phyloP scores from a whole-genome alignment of 1,140 invertebrate genomes.

The Trichomalopsis sarcophagae region DNA sequence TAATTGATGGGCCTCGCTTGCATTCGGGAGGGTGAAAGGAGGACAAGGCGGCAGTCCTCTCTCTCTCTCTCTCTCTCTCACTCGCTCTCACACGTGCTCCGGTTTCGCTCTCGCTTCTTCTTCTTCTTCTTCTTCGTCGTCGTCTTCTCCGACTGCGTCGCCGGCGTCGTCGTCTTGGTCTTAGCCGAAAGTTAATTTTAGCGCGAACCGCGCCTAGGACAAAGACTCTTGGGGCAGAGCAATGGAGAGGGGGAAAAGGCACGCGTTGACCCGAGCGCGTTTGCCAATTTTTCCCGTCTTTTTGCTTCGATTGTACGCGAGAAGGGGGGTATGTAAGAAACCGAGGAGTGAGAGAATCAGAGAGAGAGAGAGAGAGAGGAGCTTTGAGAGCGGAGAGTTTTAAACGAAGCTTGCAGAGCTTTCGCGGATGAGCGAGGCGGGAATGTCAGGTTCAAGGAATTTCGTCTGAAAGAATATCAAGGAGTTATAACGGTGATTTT shows the following conservation, averaged over 20 bases:
- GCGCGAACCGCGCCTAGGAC: constrained; percentile 66
- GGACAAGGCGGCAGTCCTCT: constrained; percentile 67
- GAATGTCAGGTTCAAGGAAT: constrained; percentile 3
- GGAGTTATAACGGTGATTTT: not conserved
- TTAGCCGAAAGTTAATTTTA: constrained; percentile 62
- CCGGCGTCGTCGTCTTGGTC: constrained; percentile 54
- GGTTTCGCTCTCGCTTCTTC: constrained; percentile 61
- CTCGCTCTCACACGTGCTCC: constrained; percentile 69
- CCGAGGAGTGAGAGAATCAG: not conserved
- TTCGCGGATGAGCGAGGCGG: not conserved
- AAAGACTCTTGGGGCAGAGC: constrained; percentile 61
- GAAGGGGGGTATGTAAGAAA: not conserved
- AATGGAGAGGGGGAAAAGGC: constrained; percentile 33
- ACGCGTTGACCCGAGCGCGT: constrained; percentile 48
- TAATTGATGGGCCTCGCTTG: constrained; percentile 32
- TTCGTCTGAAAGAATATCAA: not conserved
- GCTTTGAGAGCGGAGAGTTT: not conserved
- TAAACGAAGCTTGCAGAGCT: constrained; percentile 2
- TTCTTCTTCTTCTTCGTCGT: constrained; percentile 10
- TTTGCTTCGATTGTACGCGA: constrained; percentile 7
- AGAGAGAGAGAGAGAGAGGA: not conserved
- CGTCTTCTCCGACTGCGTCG: constrained; percentile 33
- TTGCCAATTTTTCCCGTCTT: constrained; percentile 52
- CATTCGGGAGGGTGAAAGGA: constrained; percentile 55
- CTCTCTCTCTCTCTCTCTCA: constrained; percentile 19